Base-by-base conservation (phyloP, 2,113 vertebrate genomes). In the Merops nubicus region DNA sequence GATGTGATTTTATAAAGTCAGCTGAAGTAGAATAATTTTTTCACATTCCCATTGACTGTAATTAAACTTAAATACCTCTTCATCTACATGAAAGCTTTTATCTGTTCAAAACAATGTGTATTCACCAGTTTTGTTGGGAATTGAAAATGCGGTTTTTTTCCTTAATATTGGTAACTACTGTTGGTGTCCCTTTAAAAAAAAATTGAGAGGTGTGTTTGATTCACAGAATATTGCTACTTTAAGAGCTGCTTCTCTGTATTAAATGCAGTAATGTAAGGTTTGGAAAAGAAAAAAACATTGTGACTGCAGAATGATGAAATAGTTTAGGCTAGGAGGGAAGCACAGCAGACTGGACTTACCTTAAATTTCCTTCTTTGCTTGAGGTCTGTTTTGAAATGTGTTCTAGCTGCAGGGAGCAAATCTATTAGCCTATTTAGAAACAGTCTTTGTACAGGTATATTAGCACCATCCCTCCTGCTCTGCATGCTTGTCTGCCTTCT, bases 341-440 rank as follows among this genome's bases (percentile, higher is more conserved):
- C 11, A 10, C 31, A 54, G 33, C 21, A 73, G 53, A 62, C 75
- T 93, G 80, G 63, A 65, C 82, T 76, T 75, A 85, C 65, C 88
- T 96, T 85, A 91, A 88, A 93, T 95, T 89, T 85, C 45, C 69
- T 95, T 53, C 75, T 86, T 72, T 0, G 0, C 63, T 74, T 91
- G 51, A 33, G 3, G 47, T 88, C 75, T 94, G 34, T 59, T 93
- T 88, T 78, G 85, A 83, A 96, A 88, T 63, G 90, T 88, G 68
- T 84, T 94, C 42, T 90, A 80, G 85, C 87, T 95, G 89, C 85
- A 93, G 94, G 87, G 63, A 85, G 65, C 45, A 68, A 79, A 96
- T 94, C 74, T 89, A 94, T 95, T 78, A 95, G 84, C 82, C 82
- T 94, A 28, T 92, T 97, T 93, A 95, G 95, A 93, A 95, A 28